Evolutionary conservation across 2,797 vertebrate genomes (phyloP).

Genomic region (Macropodus opercularis): DNA sequence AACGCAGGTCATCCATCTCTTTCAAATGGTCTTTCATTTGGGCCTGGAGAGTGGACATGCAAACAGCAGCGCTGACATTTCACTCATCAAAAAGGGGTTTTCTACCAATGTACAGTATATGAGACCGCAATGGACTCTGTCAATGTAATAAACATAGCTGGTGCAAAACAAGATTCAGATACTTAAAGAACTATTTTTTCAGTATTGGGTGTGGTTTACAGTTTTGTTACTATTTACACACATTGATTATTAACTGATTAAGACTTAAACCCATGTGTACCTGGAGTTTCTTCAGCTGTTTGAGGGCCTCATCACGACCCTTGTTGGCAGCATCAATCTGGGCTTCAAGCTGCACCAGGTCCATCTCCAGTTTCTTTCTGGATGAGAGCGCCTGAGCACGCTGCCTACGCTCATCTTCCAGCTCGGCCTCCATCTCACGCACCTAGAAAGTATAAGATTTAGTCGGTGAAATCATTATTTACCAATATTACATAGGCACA

Average conservation of each 20-base stretch:
- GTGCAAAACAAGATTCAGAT: no score
- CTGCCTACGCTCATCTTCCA: conserved; percentile 94
- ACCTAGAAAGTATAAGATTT: conserved; percentile 77
- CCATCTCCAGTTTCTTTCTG: conserved; percentile 94
- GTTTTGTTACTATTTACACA: no score
- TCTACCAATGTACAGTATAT: no score
- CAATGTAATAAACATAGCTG: not conserved
- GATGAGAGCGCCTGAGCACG: conserved; percentile 86
- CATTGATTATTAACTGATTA: no score
- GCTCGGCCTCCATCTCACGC: conserved; percentile 92
- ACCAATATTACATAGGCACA: not conserved
- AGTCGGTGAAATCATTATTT: not conserved
- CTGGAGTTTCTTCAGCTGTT: conserved; percentile 95
- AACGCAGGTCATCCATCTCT: conserved; percentile 91
- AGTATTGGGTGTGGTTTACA: no score
- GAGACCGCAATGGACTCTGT: not conserved
- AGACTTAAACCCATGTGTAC: no score
- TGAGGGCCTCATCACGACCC: conserved; percentile 93
- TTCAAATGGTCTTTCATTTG: conserved; percentile 91
- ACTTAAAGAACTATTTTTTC: no score
- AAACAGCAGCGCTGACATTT: not conserved
- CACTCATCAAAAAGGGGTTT: not conserved
- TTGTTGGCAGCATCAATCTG: conserved; percentile 92
- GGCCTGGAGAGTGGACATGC: conserved; percentile 65
- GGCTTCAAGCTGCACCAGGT: conserved; percentile 87